A percentile compares a stretch with the other conserved stretches of the same genome.
phyloP scores from a whole-genome alignment of 2,888 invertebrate species.

The Scaptomyza caliginosa region DNA sequence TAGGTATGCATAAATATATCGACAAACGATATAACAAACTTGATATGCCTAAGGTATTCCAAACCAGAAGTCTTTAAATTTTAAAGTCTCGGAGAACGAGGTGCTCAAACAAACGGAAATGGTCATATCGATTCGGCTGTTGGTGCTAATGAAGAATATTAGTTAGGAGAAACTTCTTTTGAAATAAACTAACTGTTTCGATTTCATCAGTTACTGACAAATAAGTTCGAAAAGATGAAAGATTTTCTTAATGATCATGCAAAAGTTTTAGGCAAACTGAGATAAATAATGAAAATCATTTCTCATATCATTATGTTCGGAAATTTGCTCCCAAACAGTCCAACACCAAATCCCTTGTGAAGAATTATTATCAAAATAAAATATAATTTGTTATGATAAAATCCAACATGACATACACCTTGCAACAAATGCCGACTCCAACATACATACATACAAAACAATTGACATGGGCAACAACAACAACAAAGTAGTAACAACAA shows the following conservation, averaged over 20 bases:
- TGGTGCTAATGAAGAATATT: no score
- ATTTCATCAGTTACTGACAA: not conserved
- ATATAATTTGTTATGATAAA: constrained; percentile 58
- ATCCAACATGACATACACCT: constrained; percentile 65
- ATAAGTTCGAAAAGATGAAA: not conserved
- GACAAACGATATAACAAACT: no score
- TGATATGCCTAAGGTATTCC: no score
- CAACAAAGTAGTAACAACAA: constrained; percentile 57
- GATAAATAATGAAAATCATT: not conserved
- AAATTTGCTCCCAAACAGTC: not conserved
- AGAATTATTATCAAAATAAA: constrained; percentile 15
- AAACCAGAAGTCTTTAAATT: no score
- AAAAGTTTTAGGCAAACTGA: not conserved
- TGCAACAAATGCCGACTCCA: constrained; percentile 32
- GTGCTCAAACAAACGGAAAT: no score
- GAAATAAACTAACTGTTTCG: no score
- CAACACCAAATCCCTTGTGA: constrained; percentile 26
- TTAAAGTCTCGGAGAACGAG: no score
- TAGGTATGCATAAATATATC: no score
- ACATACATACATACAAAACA: constrained; percentile 18
- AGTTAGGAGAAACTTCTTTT: no score
- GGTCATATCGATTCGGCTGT: no score
- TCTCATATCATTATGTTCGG: not conserved
- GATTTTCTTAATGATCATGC: not conserved
- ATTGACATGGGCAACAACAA: constrained; percentile 35